phyloP scores from a whole-genome alignment of 2,888 invertebrate species.

The Caenorhabditis wallacei region DNA sequence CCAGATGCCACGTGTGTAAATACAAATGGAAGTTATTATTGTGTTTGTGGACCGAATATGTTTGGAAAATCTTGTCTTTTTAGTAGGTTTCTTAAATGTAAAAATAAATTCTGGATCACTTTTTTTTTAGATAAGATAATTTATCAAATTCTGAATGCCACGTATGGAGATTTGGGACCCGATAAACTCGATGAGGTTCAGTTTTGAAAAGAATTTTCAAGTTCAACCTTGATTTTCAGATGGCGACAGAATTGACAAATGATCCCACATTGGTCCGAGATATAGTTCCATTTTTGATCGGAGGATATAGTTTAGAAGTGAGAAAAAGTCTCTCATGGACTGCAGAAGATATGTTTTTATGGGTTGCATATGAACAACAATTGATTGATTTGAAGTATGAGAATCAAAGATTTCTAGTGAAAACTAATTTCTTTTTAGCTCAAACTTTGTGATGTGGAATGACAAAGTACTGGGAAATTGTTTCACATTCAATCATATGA shows the following conservation, averaged over 20 bases:
- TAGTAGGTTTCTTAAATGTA: slow-evolving; percentile 13
- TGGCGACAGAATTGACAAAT: slow-evolving; percentile 64
- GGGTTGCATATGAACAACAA: slow-evolving; percentile 74
- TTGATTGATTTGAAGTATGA: slow-evolving; percentile 61
- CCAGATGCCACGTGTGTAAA: slow-evolving; percentile 57
- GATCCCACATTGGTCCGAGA: slow-evolving; percentile 70
- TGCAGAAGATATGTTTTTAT: slow-evolving; percentile 70
- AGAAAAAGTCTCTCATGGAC: slow-evolving; percentile 70
- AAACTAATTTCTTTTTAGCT: slow-evolving; percentile 15
- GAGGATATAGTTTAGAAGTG: slow-evolving; percentile 48
- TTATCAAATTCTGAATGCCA: slow-evolving; percentile 61
- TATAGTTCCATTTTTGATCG: slow-evolving; percentile 72
- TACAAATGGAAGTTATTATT: slow-evolving; percentile 62
- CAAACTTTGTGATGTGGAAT: slow-evolving; percentile 70
- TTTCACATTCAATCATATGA: slow-evolving; percentile 75
- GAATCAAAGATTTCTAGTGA: no score
- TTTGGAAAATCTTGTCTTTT: slow-evolving; percentile 51
- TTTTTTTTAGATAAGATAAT: slow-evolving; percentile 55
- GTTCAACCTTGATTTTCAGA: slow-evolving; percentile 26
- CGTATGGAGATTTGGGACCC: slow-evolving; percentile 50
- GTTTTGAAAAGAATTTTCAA: background rate
- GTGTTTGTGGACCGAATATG: slow-evolving; percentile 56
- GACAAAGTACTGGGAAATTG: slow-evolving; percentile 74
- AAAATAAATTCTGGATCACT: no score
- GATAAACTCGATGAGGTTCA: slow-evolving; percentile 54